Percentiles rank a stretch among this genome's conserved stretches.
These are phyloP conservation scores for Gortyna flavago DNA, from an alignment of 2,888 invertebrate species.

Conservation along the genomic window DNA sequence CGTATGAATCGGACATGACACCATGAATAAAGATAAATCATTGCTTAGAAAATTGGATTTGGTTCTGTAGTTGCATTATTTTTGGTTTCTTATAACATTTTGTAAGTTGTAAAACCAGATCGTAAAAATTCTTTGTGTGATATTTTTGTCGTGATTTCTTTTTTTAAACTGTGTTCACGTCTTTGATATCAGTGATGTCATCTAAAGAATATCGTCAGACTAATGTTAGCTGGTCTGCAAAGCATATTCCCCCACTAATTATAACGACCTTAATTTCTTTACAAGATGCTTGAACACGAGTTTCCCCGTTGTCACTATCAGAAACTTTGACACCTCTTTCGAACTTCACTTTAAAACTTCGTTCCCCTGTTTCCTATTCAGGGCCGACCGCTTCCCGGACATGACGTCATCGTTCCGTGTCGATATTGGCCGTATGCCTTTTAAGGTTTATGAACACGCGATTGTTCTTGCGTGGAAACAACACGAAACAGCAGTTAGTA, in stretches of 20 bases:
- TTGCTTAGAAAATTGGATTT: conserved; percentile 64
- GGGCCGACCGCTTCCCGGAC: conserved; percentile 69
- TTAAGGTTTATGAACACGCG: conserved; percentile 51
- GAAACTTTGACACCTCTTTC: conserved; percentile 56
- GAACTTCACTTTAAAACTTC: conserved; percentile 57
- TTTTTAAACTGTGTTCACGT: neutral
- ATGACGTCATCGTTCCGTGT: conserved; percentile 71
- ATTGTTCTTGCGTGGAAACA: conserved; percentile 55
- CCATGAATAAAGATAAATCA: conserved; percentile 69
- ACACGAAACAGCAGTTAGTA: conserved; percentile 50
- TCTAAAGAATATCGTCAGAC: neutral
- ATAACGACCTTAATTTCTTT: conserved; percentile 26
- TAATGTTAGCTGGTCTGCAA: neutral
- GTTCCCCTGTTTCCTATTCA: conserved; percentile 66
- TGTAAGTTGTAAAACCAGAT: conserved; percentile 5
- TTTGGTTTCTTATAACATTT: conserved; percentile 28
- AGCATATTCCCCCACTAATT: conserved; percentile 14
- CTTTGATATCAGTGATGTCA: neutral
- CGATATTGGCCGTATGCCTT: conserved; percentile 63
- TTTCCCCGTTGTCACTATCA: conserved; percentile 52
- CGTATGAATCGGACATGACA: conserved; percentile 65
- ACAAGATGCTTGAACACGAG: conserved; percentile 29
- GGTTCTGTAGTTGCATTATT: conserved; percentile 55
- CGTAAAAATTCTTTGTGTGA: neutral
- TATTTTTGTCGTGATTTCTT: neutral